Percentiles rank a stretch among this genome's conserved stretches.
These are phyloP conservation scores for Lepus oiostolus DNA, from an alignment of 2,797 vertebrate species.

Conservation along the genomic window DNA sequence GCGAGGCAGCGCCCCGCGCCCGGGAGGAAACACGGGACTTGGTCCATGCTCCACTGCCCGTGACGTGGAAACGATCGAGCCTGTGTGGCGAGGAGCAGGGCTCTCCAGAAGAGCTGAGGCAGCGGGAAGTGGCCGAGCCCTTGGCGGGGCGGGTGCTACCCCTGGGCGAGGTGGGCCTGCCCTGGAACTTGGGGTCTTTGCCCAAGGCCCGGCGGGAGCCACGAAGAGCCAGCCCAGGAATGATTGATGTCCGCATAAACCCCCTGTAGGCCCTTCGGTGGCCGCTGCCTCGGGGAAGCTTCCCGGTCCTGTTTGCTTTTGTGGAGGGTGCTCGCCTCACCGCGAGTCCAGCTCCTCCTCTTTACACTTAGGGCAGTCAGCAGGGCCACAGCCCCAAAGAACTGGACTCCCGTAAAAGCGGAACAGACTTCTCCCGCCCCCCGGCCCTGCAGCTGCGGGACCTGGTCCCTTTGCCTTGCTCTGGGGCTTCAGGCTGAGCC, in stretches of 20 bases:
- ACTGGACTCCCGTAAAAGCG: background rate
- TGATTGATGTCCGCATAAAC: conserved; percentile 96
- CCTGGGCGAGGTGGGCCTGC: conserved; percentile 79
- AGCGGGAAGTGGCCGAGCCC: conserved; percentile 86
- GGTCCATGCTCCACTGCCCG: conserved; percentile 93
- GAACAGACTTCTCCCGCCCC: background rate
- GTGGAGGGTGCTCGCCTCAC: background rate
- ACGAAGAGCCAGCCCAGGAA: conserved; percentile 91
- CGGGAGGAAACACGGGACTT: conserved; percentile 93
- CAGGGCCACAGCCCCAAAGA: background rate
- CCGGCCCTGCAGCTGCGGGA: background rate
- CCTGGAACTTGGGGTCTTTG: conserved; percentile 80
- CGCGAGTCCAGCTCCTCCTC: background rate
- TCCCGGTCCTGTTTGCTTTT: background rate
- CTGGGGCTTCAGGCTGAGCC: background rate
- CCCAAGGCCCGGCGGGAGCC: conserved; percentile 92
- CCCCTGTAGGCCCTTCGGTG: conserved; percentile 88
- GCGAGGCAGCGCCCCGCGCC: conserved; percentile 86
- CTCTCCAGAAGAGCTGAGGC: conserved; percentile 90
- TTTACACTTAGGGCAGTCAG: background rate
- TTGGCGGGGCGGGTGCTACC: conserved; percentile 84
- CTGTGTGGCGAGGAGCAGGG: conserved; percentile 92
- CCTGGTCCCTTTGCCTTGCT: background rate
- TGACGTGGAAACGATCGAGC: conserved; percentile 96
- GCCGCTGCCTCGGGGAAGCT: background rate